These are phyloP conservation scores for Argyrosomus japonicus DNA, from an alignment of 2,113 vertebrate species.

Conservation along the genomic window DNA sequence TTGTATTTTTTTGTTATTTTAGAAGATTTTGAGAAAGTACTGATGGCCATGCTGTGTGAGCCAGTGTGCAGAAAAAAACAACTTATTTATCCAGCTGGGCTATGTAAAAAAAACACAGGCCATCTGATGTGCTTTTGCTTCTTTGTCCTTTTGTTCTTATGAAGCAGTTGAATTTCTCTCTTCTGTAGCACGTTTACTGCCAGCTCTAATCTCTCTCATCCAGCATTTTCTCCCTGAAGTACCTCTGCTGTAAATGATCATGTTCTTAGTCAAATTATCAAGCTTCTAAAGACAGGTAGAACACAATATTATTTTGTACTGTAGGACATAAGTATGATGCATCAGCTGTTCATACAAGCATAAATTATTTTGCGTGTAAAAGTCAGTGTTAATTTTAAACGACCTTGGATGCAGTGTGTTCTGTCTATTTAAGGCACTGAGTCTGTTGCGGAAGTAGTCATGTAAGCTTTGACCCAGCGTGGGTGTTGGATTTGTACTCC, in stretches of 20 bases:
- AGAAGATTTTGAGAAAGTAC: neutral
- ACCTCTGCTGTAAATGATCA: neutral
- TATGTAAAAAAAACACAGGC: neutral
- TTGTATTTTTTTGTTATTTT: neutral
- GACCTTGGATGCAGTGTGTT: neutral
- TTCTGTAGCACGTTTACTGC: slow-evolving; percentile 1
- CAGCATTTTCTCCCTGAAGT: neutral
- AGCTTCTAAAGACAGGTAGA: neutral
- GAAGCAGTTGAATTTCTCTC: neutral
- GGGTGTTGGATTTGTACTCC: slow-evolving; percentile 38
- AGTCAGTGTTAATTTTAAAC: neutral
- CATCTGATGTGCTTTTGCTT: neutral
- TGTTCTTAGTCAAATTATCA: neutral
- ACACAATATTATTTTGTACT: neutral
- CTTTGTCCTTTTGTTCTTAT: neutral
- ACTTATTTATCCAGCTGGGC: neutral
- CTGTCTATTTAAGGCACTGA: slow-evolving; percentile 1
- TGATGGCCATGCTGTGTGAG: neutral
- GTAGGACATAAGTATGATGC: neutral
- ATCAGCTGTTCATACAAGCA: neutral
- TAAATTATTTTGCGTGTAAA: neutral
- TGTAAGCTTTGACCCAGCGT: slow-evolving; percentile 33
- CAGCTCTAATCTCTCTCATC: neutral
- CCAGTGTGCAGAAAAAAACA: neutral
- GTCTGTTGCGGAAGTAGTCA: slow-evolving; percentile 32